A percentile compares a stretch with the other conserved stretches of the same genome.
These are phyloP conservation scores for Sphenodon punctatus DNA, from an alignment of 2,797 vertebrate genomes.

Conservation along the genomic window DNA sequence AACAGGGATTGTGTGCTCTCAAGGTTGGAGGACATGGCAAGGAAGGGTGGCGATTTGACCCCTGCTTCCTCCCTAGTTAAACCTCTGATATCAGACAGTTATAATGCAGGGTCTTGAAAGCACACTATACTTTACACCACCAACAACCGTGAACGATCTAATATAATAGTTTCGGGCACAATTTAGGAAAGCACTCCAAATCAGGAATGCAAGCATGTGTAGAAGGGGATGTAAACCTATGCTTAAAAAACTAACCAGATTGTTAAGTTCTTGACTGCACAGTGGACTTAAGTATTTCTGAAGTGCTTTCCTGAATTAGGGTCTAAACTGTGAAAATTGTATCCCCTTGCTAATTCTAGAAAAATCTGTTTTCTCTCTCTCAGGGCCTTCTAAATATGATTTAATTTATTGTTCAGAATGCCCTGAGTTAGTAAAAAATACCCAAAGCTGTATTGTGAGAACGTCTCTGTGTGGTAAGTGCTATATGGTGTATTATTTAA, in stretches of 20 bases:
- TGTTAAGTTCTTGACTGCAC: no score
- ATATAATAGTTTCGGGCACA: neutral
- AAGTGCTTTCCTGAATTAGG: neutral
- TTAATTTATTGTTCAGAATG: neutral
- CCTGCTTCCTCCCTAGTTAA: no score
- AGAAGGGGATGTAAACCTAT: neutral
- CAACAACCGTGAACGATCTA: neutral
- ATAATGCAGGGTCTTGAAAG: neutral
- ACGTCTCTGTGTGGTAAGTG: neutral
- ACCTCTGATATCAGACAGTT: no score
- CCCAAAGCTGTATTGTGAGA: neutral
- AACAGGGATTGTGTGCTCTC: no score
- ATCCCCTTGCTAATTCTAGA: neutral
- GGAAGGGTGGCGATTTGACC: no score
- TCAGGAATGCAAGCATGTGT: no score
- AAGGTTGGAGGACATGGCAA: no score
- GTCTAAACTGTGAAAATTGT: neutral
- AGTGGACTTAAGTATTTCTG: neutral
- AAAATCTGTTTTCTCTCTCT: slow-evolving; percentile 20
- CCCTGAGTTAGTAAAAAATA: slow-evolving; percentile 16
- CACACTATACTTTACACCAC: neutral
- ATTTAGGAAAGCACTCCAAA: neutral
- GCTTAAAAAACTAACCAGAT: no score
- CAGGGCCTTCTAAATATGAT: neutral
- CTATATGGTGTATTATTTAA: neutral